Evolutionary conservation across 2,113 vertebrate genomes (phyloP), one percentile per base, ranked within the genome.

Genomic region (Carassius carassius): DNA sequence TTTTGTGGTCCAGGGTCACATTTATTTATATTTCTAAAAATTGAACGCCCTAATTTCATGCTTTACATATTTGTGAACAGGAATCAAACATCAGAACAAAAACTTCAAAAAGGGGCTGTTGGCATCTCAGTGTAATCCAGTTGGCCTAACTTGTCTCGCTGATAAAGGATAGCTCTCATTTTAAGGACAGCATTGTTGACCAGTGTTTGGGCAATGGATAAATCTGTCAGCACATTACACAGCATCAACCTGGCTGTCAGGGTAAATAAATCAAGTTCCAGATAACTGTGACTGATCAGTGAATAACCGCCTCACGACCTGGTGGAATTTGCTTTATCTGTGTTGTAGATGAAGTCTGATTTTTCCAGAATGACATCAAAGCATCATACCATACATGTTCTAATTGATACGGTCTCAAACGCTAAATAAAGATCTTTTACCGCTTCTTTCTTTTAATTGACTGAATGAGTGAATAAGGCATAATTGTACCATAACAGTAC

Each of bases 401-500:
- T 54, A 12, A 60, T 44, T 32, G 51, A 78, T 37, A 47, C 3
- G 11, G 13, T 63, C 51, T 19, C 23, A 79, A 54, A 41, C 54
- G 16, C 19, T 21, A 70, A 83, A 70, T 77, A 79, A 67, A 41
- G 54, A 78, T 58, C 19, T 32, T 37, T 49, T 77, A 41, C 5
- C 16, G 3, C 23, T 16, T 67, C 17, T 25, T 78, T 78, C 51
- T 44, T 78, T 44, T 44, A 83, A 83, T 54, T 65, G 75, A 37
- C 77, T 23, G 65, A 72, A 78, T 25, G 56, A 82, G n/a, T 88
- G 87, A 88, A 86, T 86, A 60, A 78, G 65, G n/a, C 72, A 83
- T 86, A 82, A 82, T 82, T 87, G 82, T 74, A 86, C 85, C 75
- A 83, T 84, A 87, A 70, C 85, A 74, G 11, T 10, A 74, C 37